Conservation (phyloP, 2,888 invertebrate genomes). For the Aphidoletes aphidimyza region DNA sequence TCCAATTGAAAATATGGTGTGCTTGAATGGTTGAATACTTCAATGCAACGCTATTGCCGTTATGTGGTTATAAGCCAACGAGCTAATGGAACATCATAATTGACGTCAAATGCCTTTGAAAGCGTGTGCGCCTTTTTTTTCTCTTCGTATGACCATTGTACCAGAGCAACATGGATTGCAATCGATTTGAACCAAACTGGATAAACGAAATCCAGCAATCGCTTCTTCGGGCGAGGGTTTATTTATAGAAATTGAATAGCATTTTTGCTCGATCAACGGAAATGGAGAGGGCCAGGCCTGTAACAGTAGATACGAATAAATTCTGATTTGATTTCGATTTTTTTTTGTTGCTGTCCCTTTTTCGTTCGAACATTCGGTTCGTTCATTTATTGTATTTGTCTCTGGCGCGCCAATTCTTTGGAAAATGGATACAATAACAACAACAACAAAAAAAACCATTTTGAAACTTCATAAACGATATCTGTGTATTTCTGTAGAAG, state of each 20-base stretch:
- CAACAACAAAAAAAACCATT: too few relatives aligned
- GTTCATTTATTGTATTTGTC: not conserved
- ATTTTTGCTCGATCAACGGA: not conserved
- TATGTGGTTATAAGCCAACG: not conserved
- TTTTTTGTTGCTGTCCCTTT: not conserved
- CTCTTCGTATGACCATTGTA: not conserved
- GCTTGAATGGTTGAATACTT: too few relatives aligned
- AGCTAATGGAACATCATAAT: not conserved
- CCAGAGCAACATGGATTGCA: not conserved
- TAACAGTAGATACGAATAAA: not conserved
- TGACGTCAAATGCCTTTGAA: slow-evolving; percentile 46
- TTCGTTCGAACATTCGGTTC: not conserved
- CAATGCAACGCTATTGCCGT: not conserved
- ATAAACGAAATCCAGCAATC: slow-evolving; percentile 16
- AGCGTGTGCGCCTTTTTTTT: not conserved
- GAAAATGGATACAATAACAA: too few relatives aligned
- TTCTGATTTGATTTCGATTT: not conserved
- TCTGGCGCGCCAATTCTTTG: not conserved
- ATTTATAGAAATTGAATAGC: slow-evolving; percentile 42
- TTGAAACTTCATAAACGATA: not conserved
- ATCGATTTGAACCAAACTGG: not conserved
- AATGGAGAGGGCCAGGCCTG: slow-evolving; percentile 13
- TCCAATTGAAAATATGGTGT: not conserved
- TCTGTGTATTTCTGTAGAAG: not conserved
- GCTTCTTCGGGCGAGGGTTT: not conserved